Percentiles rank a stretch among this genome's conserved stretches.
These are phyloP conservation scores for Proteles cristata DNA, from an alignment of 2,113 vertebrate species.

Conservation along the genomic window DNA sequence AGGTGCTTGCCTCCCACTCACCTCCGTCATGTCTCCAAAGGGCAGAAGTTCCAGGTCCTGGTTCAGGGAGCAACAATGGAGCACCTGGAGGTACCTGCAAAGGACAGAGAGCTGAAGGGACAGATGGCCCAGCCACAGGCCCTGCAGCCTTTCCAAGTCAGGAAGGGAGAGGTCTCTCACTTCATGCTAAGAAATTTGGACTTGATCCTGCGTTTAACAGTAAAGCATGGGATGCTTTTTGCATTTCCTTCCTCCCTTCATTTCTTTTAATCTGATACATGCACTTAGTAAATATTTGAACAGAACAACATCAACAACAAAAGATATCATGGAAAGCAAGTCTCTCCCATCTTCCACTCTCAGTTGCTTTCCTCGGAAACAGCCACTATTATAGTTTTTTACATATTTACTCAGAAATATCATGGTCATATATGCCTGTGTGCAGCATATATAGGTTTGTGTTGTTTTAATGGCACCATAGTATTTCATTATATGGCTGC, in stretches of 20 bases:
- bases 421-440: rapidly evolving
- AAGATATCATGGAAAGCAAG: neutral
- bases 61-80: constrained; percentile 43
- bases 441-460: too few species aligned
- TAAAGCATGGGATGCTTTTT: neutral
- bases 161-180: neutral
- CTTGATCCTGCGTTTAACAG: neutral
- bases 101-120: neutral
- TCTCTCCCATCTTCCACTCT: neutral
- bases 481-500: neutral
- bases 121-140: rapidly evolving
- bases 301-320: neutral
- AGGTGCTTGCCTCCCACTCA: neutral
- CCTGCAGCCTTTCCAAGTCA: neutral
- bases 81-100: constrained; percentile 47
- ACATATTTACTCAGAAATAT: neutral
- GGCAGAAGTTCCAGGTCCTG: constrained; percentile 54
- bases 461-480: neutral
- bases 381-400: neutral
- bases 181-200: neutral
- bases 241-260: neutral
- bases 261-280: neutral
- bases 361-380: neutral
- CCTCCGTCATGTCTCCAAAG: constrained; percentile 64
- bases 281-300: neutral